Evolutionary conservation across 1,140 invertebrate genomes (phyloP), one percentile per base, ranked within the genome.

Genomic region (Colletes latitarsis): DNA sequence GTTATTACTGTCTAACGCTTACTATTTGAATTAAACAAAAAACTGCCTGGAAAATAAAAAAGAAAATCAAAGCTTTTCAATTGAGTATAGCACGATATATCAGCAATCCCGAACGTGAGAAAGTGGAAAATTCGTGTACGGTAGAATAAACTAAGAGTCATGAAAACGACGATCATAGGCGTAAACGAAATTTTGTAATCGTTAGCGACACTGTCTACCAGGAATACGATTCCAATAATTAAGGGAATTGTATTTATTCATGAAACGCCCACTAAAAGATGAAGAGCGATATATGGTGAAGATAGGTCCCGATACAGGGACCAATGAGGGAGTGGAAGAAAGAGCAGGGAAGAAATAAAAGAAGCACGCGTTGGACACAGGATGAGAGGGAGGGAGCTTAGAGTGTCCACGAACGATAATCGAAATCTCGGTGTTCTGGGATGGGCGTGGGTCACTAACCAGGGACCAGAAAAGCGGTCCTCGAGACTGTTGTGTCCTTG

Each of bases 371-470:
- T 17, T 17, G 53, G 15, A 14, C 17, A 41, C 12, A 53, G 19
- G 19, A 43, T 63, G 55, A 55, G 30, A 46, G 46, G 49, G 60
- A 72, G 30, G 21, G 46, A 67, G 30, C 57, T 62, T 55, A 63
- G 80, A 71, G 72, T 70, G 39, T 70, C 52, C 63, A 30, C 66
- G 63, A 17, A 53, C 53, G 62, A 82, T 78, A 55, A 70, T 83
- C 77, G 73, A 86, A 87, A 81, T 82, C 82, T 77, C 55, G 55
- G 68, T 83, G 58, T 12, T 14, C 64, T 43, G 66, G 79, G 71
- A 77, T 78, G 73, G 60, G 52, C 60, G n/a, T 57, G 49, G 86
- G 87, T 88, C 84, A 88, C 76, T 88, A 85, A 88, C 86, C 86
- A 84, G 71, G 62, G 68, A 77, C 55, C 68, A 79, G 82, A 84